Evolutionary conservation across 37 sponge, comb jelly and placozoan species (phyloP).

Genomic region (Halisarca cf. caerulea): DNA sequence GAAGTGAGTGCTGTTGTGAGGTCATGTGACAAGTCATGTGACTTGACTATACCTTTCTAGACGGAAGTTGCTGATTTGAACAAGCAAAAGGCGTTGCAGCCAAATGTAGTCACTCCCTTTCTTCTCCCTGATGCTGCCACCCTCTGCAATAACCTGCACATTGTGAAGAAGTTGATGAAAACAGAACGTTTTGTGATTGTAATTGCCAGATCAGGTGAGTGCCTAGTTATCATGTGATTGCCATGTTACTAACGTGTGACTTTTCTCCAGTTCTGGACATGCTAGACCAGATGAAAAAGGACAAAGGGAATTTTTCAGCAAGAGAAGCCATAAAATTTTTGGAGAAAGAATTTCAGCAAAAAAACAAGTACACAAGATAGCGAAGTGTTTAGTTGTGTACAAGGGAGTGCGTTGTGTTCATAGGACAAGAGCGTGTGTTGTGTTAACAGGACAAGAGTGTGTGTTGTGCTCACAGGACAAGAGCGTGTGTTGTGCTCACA

Average conservation of each 20-base stretch:
- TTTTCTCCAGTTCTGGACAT: slow-evolving; percentile 62
- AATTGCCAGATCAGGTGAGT: slow-evolving; percentile 76
- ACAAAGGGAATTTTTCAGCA: slow-evolving; percentile 74
- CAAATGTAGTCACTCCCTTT: slow-evolving; percentile 68
- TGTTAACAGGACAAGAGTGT: too few species aligned
- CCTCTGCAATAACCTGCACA: slow-evolving; percentile 76
- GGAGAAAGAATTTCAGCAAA: slow-evolving; percentile 68
- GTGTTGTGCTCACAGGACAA: too few species aligned
- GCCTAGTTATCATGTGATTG: neutral
- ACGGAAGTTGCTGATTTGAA: slow-evolving; percentile 60
- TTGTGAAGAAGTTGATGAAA: slow-evolving; percentile 73
- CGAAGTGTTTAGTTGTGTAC: too few species aligned
- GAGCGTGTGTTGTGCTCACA: too few species aligned
- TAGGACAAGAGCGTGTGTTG: too few species aligned
- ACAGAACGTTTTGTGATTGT: slow-evolving; percentile 76
- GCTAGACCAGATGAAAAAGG: slow-evolving; percentile 85
- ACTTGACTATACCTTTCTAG: slow-evolving; percentile 7
- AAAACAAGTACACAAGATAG: slow-evolving; percentile 37
- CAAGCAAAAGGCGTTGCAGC: slow-evolving; percentile 14
- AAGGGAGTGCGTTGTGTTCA: too few species aligned
- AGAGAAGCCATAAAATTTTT: slow-evolving; percentile 91
- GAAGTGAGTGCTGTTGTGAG: slow-evolving; percentile 57
- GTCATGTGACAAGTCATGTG: neutral
- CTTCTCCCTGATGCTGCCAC: slow-evolving; percentile 82
- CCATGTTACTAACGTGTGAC: neutral